These are phyloP conservation scores for Telenomus remus DNA, from an alignment of 1,140 invertebrate genomes.

Conservation along the genomic window DNA sequence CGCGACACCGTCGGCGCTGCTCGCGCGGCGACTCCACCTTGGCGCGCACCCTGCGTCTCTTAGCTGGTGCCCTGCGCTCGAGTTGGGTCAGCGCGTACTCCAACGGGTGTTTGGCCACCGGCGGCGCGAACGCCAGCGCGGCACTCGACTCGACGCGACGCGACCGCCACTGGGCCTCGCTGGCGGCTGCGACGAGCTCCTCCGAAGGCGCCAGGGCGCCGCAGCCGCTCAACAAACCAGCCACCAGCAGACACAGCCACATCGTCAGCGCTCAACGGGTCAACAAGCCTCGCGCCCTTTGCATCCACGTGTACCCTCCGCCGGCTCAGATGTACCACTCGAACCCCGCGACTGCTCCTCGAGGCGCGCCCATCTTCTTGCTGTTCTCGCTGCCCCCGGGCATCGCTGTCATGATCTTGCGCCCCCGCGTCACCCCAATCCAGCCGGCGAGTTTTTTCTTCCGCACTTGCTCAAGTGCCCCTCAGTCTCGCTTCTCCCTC, in stretches of 20 bases:
- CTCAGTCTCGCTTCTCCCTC: background rate
- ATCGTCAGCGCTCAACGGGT: conserved; percentile 63
- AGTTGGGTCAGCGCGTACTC: conserved; percentile 1
- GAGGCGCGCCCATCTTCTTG: conserved; percentile 21
- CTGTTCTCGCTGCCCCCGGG: conserved; percentile 1
- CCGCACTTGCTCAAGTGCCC: background rate
- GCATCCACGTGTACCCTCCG: conserved; percentile 12
- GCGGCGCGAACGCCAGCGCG: background rate
- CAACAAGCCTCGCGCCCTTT: conserved; percentile 19
- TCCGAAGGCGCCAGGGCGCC: conserved; percentile 66
- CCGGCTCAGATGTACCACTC: conserved; percentile 30
- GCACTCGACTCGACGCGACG: conserved; percentile 10
- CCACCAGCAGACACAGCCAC: conserved; percentile 72
- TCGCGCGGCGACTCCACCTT: conserved; percentile 67
- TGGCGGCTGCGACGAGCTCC: conserved; percentile 50
- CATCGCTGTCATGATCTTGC: conserved; percentile 14
- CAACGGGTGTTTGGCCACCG: background rate
- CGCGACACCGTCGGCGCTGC: conserved; percentile 67
- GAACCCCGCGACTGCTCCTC: conserved; percentile 19
- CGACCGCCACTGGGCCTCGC: conserved; percentile 31
- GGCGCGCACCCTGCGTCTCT: conserved; percentile 63
- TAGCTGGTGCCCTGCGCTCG: conserved; percentile 8
- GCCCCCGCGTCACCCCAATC: too few species aligned
- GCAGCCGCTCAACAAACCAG: conserved; percentile 70
- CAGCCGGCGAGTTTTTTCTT: too few species aligned